Percentiles rank a stretch among this genome's conserved stretches.
Evolutionary conservation across 1,140 invertebrate species (phyloP).

Genomic region (Cataglyphis hispanica): DNA sequence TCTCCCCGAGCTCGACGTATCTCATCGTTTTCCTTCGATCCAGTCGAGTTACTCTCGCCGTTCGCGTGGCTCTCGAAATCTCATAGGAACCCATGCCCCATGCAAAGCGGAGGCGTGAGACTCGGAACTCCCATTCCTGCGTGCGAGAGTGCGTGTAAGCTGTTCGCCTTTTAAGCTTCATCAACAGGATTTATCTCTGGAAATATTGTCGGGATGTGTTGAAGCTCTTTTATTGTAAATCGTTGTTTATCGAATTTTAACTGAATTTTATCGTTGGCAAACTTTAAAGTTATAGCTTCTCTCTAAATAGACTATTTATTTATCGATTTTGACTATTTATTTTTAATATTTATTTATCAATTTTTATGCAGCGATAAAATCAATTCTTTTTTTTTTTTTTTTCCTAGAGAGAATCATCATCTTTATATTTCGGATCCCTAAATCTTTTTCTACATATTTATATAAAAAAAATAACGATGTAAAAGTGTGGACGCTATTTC

Average conservation of each 20-base stretch:
- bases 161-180: conserved; percentile 45
- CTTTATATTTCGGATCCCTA: background rate
- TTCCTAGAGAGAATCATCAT: background rate
- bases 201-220: conserved; percentile 59
- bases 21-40: background rate
- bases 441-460: background rate
- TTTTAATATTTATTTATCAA: background rate
- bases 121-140: conserved; percentile 45
- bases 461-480: conserved; percentile 7
- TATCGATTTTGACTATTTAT: too few relatives aligned
- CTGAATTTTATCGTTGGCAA: background rate
- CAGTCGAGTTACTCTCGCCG: conserved; percentile 39
- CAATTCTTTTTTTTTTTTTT: background rate
- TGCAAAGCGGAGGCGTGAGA: conserved; percentile 67
- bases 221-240: conserved; percentile 57
- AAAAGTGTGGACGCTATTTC: background rate
- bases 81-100: conserved; percentile 34
- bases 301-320: background rate
- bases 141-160: conserved; percentile 15
- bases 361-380: background rate
- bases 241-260: conserved; percentile 45
- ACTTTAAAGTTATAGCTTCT: background rate
- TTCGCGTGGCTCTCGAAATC: conserved; percentile 74
- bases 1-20: background rate
- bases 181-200: conserved; percentile 61